Base-by-base conservation (phyloP, 2,113 vertebrate species). In the Burhinus oedicnemus region DNA sequence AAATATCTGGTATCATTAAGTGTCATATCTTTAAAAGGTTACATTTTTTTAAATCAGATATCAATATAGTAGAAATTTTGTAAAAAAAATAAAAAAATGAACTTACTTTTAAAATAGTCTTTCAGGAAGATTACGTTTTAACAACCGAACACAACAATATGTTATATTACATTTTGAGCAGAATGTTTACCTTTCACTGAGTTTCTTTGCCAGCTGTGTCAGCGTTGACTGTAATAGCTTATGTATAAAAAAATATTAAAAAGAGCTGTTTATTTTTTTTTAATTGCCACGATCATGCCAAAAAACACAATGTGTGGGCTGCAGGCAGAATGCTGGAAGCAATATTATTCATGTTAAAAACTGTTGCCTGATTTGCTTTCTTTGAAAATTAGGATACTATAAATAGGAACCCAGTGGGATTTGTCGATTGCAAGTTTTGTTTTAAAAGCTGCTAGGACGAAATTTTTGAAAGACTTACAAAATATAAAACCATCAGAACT, bases 151-250 rank as follows among this genome's bases (percentile, higher is more conserved):
- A 78, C 52, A 95, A 92, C 91, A 96, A 91, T 95, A 96, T 96
- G 92, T 70, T 95, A 54, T 47, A 89, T 94, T 96, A 84, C 76
- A 72, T 94, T 97, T 58, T 66, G 68, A 95, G 68, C 96, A 96
- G 93, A 90, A 92, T 90, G 90, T 97, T 96, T 95, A 91, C 94
- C 85, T 95, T 95, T 92, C 88, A 89, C 92, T 87, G 78, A 95
- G 81, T 92, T 91, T 94, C 94, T 95, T 29, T 97, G 96, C 96
- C 97, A 98, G 96, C 94, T 97, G 92, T 95, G 96, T 93, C 89
- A 93, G 95, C 29, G 3, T 58, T 94, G 81, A 93, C 83, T 94
- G 66, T 55, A 95, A 94, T 94, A 94, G 80, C 64, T 96, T 52
- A 69, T 61, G 49, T 71, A 95, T 80, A 77, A 95, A 96, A 95